Evolutionary conservation across 2,888 invertebrate genomes (phyloP).

Genomic region (Drosophila glabriapex): DNA sequence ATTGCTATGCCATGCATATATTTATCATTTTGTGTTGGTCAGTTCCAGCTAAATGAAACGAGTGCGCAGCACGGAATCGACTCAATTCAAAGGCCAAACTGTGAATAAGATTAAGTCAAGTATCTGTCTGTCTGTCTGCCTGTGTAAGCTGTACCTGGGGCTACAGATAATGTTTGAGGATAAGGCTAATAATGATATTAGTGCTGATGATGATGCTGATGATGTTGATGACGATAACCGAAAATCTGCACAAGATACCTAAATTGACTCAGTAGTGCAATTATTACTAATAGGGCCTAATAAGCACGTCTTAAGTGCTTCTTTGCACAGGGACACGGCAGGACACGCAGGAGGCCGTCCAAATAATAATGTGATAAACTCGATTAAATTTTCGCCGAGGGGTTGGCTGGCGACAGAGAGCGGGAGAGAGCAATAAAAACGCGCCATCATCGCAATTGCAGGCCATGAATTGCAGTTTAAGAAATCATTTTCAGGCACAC

Average conservation of each 20-base stretch:
- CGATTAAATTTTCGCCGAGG: slow-evolving; percentile 64
- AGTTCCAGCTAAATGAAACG: slow-evolving; percentile 19
- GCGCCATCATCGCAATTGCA: slow-evolving; percentile 76
- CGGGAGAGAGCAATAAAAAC: slow-evolving; percentile 58
- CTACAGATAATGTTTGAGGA: slow-evolving; percentile 19
- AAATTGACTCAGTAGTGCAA: slow-evolving; percentile 76
- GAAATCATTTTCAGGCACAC: slow-evolving; percentile 58
- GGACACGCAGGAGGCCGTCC: slow-evolving; percentile 33
- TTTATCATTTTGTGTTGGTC: slow-evolving; percentile 18
- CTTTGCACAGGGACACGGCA: slow-evolving; percentile 7
- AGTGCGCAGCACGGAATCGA: slow-evolving; percentile 2
- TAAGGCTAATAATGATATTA: slow-evolving; percentile 33
- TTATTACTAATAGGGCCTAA: slow-evolving; percentile 77
- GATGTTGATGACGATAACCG: slow-evolving; percentile 33
- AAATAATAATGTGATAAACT: slow-evolving; percentile 70
- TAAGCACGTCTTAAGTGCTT: slow-evolving; percentile 74
- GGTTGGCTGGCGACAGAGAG: neutral
- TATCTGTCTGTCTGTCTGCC: neutral
- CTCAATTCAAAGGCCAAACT: slow-evolving; percentile 22
- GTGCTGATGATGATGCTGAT: slow-evolving; percentile 6
- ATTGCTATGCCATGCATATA: neutral
- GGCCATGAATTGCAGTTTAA: slow-evolving; percentile 77
- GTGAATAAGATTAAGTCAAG: slow-evolving; percentile 31
- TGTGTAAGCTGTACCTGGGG: slow-evolving; percentile 21
- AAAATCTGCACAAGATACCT: slow-evolving; percentile 56